Conservation (phyloP, 2,888 invertebrate species). For the Cerastoderma edule region DNA sequence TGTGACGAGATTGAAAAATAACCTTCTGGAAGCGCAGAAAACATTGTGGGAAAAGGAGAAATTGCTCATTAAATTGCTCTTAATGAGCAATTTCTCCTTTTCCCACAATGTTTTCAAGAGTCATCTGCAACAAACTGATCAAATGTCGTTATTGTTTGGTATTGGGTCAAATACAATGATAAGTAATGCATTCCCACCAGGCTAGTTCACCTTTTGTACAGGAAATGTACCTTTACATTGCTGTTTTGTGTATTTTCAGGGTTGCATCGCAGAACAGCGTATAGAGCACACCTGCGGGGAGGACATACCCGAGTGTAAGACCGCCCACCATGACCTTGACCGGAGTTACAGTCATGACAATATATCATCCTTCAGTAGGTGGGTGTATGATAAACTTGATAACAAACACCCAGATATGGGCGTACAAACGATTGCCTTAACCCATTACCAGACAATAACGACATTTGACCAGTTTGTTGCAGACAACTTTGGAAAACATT, state of each 20-base stretch:
- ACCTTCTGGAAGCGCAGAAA: neutral
- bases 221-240: no score
- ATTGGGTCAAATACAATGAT: neutral
- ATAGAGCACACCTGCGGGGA: slow-evolving; percentile 78
- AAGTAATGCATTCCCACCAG: no score
- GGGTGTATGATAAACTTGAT: neutral
- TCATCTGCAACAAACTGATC: neutral
- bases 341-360: slow-evolving; percentile 58
- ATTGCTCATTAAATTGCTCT: slow-evolving; percentile 4
- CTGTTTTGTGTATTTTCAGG: slow-evolving; percentile 73
- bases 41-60: neutral
- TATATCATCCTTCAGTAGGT: slow-evolving; percentile 48
- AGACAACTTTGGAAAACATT: no score
- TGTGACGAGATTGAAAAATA: no score
- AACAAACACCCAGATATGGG: neutral
- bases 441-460: no score
- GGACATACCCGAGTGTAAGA: slow-evolving; percentile 47
- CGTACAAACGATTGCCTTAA: no score
- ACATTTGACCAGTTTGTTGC: no score
- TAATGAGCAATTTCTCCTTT: slow-evolving; percentile 5
- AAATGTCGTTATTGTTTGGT: neutral
- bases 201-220: no score
- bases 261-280: slow-evolving; percentile 80
- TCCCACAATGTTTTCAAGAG: slow-evolving; percentile 2
- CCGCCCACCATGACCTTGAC: slow-evolving; percentile 60